Evolutionary conservation across 2,797 vertebrate genomes (phyloP), one percentile per base, ranked within the genome.

Genomic region (Scarus forsteni): DNA sequence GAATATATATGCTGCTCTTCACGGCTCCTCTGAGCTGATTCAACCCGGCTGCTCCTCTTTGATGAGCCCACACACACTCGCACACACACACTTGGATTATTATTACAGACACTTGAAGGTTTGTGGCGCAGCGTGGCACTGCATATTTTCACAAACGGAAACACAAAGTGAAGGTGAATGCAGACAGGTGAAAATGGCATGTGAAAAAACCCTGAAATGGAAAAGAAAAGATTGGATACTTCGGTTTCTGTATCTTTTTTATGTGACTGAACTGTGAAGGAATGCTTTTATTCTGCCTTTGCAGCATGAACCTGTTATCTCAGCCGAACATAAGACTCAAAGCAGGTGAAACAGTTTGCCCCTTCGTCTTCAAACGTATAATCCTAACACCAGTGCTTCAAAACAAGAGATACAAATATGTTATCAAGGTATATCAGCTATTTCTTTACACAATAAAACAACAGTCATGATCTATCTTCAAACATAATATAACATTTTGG

Each of bases 11-110:
- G 48, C 64, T 73, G 44, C 66, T 75, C 60, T 74, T 64, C 55
- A 42, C n/a, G 39, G 62, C 60, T 80, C 70, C 64, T 13, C 34
- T 45, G 79, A 77, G 68, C 75, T 75, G 57, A 85, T 80, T 86
- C 70, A 66, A 66, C 38, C 50, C n/a, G 10, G 66, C 78, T 67
- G 73, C 62, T 58, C 66, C 19, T 68, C 71, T 87, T 83, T 82
- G 62, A 82, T 88, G 73, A 73, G 9, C 35, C 8, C 76, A 69
- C 72, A 61, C 65, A 36, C 34, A 53, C 51, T n/a, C 44, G n/a
- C 44, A 8, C 44, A 2, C 66, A 18, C 27, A 43, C 43, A 39
- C 40, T 57, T 16, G 27, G n/a, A n/a, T n/a, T 18, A 54, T 43
- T 62, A 57, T 75, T 53, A 60, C 38, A 70, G 59, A 75, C 40